phyloP scores from a whole-genome alignment of 2,113 vertebrate genomes.

The Hiodon alosoides region DNA sequence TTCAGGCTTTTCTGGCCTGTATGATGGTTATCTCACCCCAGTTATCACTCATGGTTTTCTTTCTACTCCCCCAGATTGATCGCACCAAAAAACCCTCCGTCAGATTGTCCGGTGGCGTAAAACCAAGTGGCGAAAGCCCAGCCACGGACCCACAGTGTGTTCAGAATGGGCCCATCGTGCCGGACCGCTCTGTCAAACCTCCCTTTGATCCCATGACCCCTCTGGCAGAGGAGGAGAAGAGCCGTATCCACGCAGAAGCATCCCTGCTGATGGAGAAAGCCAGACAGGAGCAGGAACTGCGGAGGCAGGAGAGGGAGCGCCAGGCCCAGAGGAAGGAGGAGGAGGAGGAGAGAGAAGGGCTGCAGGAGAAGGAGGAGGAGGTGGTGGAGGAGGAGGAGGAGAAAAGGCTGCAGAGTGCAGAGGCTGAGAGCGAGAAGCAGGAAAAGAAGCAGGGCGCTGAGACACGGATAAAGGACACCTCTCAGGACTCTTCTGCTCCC shows the following conservation, averaged over 20 bases:
- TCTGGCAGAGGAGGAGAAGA: slow-evolving; percentile 74
- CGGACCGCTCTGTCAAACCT: slow-evolving; percentile 82
- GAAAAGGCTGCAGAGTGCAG: slow-evolving; percentile 52
- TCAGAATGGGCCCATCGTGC: slow-evolving; percentile 64
- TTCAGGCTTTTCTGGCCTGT: background rate
- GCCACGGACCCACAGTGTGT: slow-evolving; percentile 49
- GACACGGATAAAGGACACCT: slow-evolving; percentile 53
- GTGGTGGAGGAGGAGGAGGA: slow-evolving; percentile 47
- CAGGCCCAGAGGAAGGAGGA: slow-evolving; percentile 54
- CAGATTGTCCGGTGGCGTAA: slow-evolving; percentile 53
- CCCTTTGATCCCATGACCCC: slow-evolving; percentile 24
- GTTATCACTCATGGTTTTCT: background rate
- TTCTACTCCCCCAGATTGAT: slow-evolving; percentile 71
- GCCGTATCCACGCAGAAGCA: slow-evolving; percentile 65
- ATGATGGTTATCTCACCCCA: background rate
- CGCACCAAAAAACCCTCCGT: slow-evolving; percentile 82
- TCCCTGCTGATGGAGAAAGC: slow-evolving; percentile 67
- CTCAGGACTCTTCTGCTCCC: slow-evolving; percentile 57
- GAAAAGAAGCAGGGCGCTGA: slow-evolving; percentile 51
- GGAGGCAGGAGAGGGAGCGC: slow-evolving; percentile 48
- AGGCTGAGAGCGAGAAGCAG: slow-evolving; percentile 53
- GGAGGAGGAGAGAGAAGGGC: slow-evolving; percentile 44
- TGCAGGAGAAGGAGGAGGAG: slow-evolving; percentile 46
- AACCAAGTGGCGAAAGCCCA: slow-evolving; percentile 51
- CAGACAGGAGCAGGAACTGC: slow-evolving; percentile 67